Conservation (phyloP, 2,888 invertebrate species). For the Drosophila macrospina region DNA sequence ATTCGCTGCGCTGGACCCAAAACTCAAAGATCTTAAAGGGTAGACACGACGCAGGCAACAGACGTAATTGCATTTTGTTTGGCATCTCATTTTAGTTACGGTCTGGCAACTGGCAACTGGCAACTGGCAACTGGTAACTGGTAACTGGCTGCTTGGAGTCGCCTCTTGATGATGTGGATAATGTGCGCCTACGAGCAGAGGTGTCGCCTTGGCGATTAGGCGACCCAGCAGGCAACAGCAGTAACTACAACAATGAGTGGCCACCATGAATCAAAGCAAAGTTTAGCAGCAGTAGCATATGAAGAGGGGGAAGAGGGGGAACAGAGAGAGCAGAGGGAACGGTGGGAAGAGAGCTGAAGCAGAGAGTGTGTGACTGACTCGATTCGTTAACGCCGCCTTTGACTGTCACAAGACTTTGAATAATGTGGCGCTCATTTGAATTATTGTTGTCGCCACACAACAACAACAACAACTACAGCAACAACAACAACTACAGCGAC, state of each 20-base stretch:
- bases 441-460: constrained; percentile 68
- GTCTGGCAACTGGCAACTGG: constrained; percentile 64
- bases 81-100: constrained; percentile 82
- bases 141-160: constrained; percentile 30
- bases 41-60: constrained; percentile 41
- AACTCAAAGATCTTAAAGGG: constrained; percentile 33
- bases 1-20: constrained; percentile 51
- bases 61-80: constrained; percentile 80
- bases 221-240: constrained; percentile 35
- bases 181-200: constrained; percentile 75
- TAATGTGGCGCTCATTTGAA: constrained; percentile 76
- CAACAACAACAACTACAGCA: constrained; percentile 26
- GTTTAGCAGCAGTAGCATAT: constrained; percentile 32
- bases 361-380: constrained; percentile 35
- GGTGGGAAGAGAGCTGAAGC: no score
- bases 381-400: constrained; percentile 66
- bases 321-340: not conserved
- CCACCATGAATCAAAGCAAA: constrained; percentile 73
- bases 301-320: not conserved
- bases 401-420: constrained; percentile 72
- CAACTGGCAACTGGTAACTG: constrained; percentile 46
- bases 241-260: constrained; percentile 47
- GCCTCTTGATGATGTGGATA: constrained; percentile 63
- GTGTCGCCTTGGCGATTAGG: constrained; percentile 78
- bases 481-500: constrained; percentile 22